These are phyloP conservation scores for Passerina amoena DNA, from an alignment of 2,113 vertebrate species.

Conservation along the genomic window DNA sequence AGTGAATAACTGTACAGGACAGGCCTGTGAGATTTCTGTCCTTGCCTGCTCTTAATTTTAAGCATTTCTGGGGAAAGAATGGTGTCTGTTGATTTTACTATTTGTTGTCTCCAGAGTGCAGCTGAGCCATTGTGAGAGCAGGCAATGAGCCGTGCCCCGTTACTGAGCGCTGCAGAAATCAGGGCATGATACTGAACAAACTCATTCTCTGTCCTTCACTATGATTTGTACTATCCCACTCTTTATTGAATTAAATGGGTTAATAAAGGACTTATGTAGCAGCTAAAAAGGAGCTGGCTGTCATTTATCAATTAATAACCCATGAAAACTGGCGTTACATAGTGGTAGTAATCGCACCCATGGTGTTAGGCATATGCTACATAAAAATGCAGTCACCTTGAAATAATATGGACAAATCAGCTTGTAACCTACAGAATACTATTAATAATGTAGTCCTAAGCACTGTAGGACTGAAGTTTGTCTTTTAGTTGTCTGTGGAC, in stretches of 20 bases:
- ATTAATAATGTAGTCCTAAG: neutral
- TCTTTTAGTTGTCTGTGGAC: neutral
- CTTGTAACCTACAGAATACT: slow-evolving; percentile 51
- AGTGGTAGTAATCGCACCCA: slow-evolving; percentile 69
- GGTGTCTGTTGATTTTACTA: neutral
- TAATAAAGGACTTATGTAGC: slow-evolving; percentile 75
- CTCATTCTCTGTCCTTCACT: slow-evolving; percentile 54
- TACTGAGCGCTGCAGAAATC: neutral
- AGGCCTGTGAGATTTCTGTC: neutral
- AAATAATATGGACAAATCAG: slow-evolving; percentile 65
- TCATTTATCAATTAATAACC: slow-evolving; percentile 81
- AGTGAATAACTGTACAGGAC: neutral
- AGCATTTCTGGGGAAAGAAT: neutral
- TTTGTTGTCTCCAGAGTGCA: neutral
- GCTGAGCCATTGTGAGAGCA: neutral
- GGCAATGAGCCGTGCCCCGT: neutral
- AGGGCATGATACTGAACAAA: neutral
- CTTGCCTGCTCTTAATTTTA: slow-evolving; percentile 34
- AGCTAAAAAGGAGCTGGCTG: slow-evolving; percentile 59
- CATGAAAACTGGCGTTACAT: slow-evolving; percentile 75
- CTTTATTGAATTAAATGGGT: slow-evolving; percentile 73
- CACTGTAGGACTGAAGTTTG: neutral
- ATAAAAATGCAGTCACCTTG: slow-evolving; percentile 80
- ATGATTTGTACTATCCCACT: slow-evolving; percentile 36
- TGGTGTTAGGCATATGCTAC: slow-evolving; percentile 75